phyloP scores from a whole-genome alignment of 1,140 invertebrate species.

The Apolygus lucorum region DNA sequence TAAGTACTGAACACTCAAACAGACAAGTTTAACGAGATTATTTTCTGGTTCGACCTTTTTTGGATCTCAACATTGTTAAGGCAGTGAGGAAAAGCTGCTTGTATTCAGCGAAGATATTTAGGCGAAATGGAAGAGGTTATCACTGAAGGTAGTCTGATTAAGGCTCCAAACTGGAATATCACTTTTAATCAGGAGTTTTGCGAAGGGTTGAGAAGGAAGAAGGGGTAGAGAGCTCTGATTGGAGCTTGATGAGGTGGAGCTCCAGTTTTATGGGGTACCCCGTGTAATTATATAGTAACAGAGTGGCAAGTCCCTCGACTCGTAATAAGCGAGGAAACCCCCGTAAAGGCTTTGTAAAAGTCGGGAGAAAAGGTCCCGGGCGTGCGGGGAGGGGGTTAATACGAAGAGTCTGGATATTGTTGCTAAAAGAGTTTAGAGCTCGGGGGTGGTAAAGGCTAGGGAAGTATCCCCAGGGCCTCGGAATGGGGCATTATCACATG shows the following conservation, averaged over 20 bases:
- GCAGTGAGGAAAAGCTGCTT: no score
- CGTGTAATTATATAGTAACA: constrained; percentile 16
- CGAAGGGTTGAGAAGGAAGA: not conserved
- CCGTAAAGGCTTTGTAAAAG: constrained; percentile 11
- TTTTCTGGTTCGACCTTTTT: no score
- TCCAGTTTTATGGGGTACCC: not conserved
- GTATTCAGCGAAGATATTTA: not conserved
- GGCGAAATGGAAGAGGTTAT: not conserved
- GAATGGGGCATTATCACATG: constrained; percentile 23
- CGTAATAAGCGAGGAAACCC: constrained; percentile 17
- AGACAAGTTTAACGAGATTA: no score
- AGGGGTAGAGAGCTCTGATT: not conserved
- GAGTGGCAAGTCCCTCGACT: constrained; percentile 3
- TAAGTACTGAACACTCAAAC: no score
- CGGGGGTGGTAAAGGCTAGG: not conserved
- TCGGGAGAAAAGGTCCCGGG: not conserved
- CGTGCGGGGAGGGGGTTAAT: constrained; percentile 1
- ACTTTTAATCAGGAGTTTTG: not conserved
- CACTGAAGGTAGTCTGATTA: not conserved
- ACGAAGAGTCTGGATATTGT: constrained; percentile 8
- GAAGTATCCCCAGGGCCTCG: constrained; percentile 20
- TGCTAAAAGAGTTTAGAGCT: constrained; percentile 16
- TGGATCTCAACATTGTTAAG: no score
- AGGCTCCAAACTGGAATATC: constrained; percentile 1
- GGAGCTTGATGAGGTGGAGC: constrained; percentile 15